Evolutionary conservation across 2,113 vertebrate genomes (phyloP).

Genomic region (Zingel zingel): DNA sequence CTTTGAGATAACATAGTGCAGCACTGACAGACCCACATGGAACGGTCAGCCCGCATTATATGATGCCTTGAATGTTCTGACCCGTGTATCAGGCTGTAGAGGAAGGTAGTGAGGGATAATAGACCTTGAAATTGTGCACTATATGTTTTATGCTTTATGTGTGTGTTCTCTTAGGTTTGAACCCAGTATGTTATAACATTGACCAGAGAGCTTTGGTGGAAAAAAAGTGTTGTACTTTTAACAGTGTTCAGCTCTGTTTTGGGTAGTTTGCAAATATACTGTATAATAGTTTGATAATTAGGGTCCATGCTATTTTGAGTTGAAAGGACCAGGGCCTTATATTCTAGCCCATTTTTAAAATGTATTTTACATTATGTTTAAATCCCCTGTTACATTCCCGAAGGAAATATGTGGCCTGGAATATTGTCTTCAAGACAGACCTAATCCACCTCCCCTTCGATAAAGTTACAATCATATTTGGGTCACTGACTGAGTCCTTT

Average conservation of each 20-base stretch:
- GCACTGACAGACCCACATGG: slow-evolving; percentile 61
- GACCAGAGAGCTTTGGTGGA: neutral
- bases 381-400: slow-evolving; percentile 9
- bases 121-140: slow-evolving; percentile 8
- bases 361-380: neutral
- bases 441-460: neutral
- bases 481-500: slow-evolving; percentile 25
- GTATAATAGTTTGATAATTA: neutral
- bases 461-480: slow-evolving; percentile 24
- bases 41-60: slow-evolving; percentile 57
- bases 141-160: slow-evolving; percentile 5
- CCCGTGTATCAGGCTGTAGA: slow-evolving; percentile 22
- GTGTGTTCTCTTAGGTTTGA: neutral
- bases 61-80: slow-evolving; percentile 39
- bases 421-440: slow-evolving; percentile 20
- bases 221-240: neutral
- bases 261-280: neutral
- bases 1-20: slow-evolving; percentile 55
- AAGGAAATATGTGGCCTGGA: slow-evolving; percentile 18
- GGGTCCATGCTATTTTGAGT: neutral
- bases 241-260: neutral
- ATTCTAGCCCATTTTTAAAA: neutral
- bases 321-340: neutral
- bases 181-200: neutral
- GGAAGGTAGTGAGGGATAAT: slow-evolving; percentile 20